Conservation (phyloP, 2,888 invertebrate species). For the Polymixis flavicincta region DNA sequence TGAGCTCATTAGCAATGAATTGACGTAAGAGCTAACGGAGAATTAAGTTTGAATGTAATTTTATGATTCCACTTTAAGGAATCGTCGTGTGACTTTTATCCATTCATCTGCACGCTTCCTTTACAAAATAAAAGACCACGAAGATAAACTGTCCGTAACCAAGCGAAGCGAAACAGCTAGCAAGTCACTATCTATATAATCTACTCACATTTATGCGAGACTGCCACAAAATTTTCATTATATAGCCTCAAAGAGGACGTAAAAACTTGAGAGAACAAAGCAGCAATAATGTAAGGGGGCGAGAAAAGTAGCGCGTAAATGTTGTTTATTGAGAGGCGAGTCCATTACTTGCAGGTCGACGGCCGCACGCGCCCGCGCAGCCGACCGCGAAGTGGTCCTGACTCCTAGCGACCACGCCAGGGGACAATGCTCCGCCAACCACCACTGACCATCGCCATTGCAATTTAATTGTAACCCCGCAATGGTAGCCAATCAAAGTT, state of each 20-base stretch:
- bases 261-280: conserved; percentile 63
- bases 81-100: not conserved
- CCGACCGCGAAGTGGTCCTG: conserved; percentile 82
- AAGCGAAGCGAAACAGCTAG: conserved; percentile 33
- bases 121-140: conserved; percentile 37
- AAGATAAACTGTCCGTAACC: conserved; percentile 25
- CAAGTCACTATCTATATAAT: conserved; percentile 49
- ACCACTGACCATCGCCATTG: conserved; percentile 63
- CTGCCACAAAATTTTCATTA: conserved; percentile 55
- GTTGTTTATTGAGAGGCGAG: conserved; percentile 66
- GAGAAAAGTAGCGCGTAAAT: conserved; percentile 69
- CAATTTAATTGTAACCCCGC: conserved; percentile 60
- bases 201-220: conserved; percentile 36
- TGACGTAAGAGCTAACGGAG: conserved; percentile 49
- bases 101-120: conserved; percentile 22
- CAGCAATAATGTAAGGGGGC: conserved; percentile 57
- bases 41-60: conserved; percentile 16
- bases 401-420: conserved; percentile 69
- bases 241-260: conserved; percentile 40
- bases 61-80: conserved; percentile 20
- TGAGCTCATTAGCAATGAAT: conserved; percentile 40
- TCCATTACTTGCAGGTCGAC: conserved; percentile 77
- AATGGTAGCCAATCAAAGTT: conserved; percentile 56
- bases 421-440: conserved; percentile 80
- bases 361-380: conserved; percentile 78